These are phyloP conservation scores for Stenodema calcarata DNA, from an alignment of 2,888 invertebrate genomes.

Conservation along the genomic window DNA sequence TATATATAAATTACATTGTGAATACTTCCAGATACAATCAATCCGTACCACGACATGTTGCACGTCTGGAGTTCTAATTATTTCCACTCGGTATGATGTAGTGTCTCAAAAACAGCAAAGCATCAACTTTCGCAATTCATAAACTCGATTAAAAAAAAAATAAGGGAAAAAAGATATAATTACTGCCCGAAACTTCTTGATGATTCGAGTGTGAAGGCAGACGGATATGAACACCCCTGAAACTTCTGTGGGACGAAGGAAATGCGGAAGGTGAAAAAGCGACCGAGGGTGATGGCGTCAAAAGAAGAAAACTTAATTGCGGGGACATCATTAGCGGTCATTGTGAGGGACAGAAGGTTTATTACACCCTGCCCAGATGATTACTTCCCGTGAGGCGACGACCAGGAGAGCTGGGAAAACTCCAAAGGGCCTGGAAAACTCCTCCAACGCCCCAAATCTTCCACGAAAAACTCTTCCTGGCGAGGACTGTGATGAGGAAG, in stretches of 20 bases:
- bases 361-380: not conserved
- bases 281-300: not conserved
- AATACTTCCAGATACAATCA: no score
- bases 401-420: no score
- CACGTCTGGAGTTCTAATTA: no score
- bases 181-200: not conserved
- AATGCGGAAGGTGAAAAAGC: not conserved
- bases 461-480: not conserved
- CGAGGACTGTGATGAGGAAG: not conserved
- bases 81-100: no score
- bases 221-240: not conserved
- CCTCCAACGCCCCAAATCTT: not conserved
- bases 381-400: conserved; percentile 18
- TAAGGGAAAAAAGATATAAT: not conserved
- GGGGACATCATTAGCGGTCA: conserved; percentile 41
- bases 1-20: no score
- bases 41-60: no score
- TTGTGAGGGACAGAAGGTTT: conserved; percentile 38
- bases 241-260: not conserved
- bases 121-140: not conserved
- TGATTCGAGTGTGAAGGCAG: not conserved
- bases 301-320: conserved; percentile 38
- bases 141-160: not conserved
- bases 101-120: no score
- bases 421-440: not conserved